Evolutionary conservation across 2,113 vertebrate species (phyloP), one percentile per base, ranked within the genome.

Genomic region (Hipposideros armiger): DNA sequence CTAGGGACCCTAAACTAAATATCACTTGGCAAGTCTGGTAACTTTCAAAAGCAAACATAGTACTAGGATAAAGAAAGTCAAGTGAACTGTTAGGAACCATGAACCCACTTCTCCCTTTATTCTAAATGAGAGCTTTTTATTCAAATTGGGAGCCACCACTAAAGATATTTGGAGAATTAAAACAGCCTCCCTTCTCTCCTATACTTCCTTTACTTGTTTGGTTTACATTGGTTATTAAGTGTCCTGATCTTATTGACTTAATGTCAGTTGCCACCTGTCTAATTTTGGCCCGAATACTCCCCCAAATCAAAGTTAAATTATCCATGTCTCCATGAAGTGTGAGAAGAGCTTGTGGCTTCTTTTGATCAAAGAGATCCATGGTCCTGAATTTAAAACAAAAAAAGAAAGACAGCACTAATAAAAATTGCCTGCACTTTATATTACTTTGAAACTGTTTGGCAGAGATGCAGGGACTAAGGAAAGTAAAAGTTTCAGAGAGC

Each of bases 361-460:
- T 94, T 92, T 45, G 24, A 66, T 91, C 67, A 83, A 86, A 95
- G 66, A 94, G 24, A 86, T 26, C 28, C 24, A 19, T 60, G 70
- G 20, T 62, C 42, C 56, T 96, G 52, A 70, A 90, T 90, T 93
- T 84, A 89, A 82, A 92, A 84, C n/a, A 91, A 66, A 92, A 92
- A 77, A 94, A 7, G 3, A 93, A 85, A 90, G 52, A 30, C 14
- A 86, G n/a, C 45, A 74, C 77, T 91, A 22, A 47, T 88, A 62
- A 82, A 94, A 92, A 78, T 5, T 64, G 70, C 60, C 32, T 69
- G 28, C 8, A 32, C n/a, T 87, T 85, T 54, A 64, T 42, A 58
- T 81, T 78, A 91, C 74, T 94, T 95, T 92, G 80, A 93, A 95
- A 91, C 50, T 52, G n/a, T 47, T 50, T 96, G 81, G 94, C 84